Base-by-base conservation (phyloP, 1,140 invertebrate genomes). In the Caenorhabditis latens region DNA sequence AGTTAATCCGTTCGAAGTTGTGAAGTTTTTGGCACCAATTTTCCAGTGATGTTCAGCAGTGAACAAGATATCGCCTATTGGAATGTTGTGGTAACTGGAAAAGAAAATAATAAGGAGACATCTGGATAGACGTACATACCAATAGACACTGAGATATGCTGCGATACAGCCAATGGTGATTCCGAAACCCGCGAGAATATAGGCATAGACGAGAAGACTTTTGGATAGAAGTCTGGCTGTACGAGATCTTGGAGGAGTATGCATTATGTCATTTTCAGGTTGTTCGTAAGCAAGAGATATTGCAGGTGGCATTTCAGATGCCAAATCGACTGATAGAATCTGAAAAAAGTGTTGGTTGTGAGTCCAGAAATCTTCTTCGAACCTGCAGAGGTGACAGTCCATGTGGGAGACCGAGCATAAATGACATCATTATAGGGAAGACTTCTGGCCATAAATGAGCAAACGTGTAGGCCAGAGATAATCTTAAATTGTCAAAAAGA, bases 231-330 rank as follows among this genome's bases (percentile, higher is more conserved):
- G 79, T 19, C 86, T 32, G 8, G 86, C 86, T 40, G 83, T 84
- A 42, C 83, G 40, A 48, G 58, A 84, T 84, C 92, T 85, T 13
- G 92, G 92, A 40, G 88, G 86, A 53, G 90, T 90, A 82, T 91
- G 91, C 92, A 93, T 93, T 48, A 93, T 93, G 82, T 93, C 92
- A 13, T 89, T 84, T 84, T 93, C 92, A 11, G 92, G 91, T 63
- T 91, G 89, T 89, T 93, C 92, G 87, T 93, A 93, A n/a, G 92
- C 92, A n/a, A 93, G 82, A n/a, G 91, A 92, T 11, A 92, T 88
- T 8, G 91, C 90, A 5, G 91, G 91, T n/a, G 90, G 90, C 84
- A 91, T 88, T 86, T 91, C 90, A 71, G 87, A 88, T 14, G 90
- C 90, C 53, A 91, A 50, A 71, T 91, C 90, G 50, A 91, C 89